These are phyloP conservation scores for Ormyrus nitidulus DNA, from an alignment of 2,888 invertebrate genomes.

Conservation along the genomic window DNA sequence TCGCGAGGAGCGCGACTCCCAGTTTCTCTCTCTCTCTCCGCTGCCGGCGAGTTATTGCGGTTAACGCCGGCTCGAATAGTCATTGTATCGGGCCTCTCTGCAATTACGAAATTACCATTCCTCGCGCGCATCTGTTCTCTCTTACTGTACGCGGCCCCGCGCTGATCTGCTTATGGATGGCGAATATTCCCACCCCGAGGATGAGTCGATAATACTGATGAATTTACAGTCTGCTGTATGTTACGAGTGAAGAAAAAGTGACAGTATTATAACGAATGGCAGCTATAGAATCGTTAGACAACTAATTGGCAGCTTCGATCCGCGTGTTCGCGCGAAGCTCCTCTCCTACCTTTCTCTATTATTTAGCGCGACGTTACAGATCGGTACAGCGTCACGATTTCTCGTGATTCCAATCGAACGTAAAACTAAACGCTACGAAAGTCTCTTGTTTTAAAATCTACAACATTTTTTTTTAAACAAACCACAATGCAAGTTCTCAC, in stretches of 20 bases:
- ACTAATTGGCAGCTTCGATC: slow-evolving; percentile 7
- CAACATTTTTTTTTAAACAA: neutral
- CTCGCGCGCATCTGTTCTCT: neutral
- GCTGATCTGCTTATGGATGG: neutral
- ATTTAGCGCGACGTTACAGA: neutral
- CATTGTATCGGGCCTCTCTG: neutral
- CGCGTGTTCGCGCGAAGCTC: neutral
- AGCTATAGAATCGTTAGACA: slow-evolving; percentile 27
- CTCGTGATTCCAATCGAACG: neutral
- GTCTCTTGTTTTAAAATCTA: neutral
- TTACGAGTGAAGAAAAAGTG: neutral
- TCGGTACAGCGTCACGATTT: neutral
- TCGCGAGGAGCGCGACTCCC: neutral
- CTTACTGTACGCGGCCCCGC: neutral
- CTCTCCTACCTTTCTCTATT: neutral
- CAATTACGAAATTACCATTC: slow-evolving; percentile 20
- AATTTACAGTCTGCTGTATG: slow-evolving; percentile 60
- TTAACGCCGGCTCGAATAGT: slow-evolving; percentile 4
- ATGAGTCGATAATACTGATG: slow-evolving; percentile 64
- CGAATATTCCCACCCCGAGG: slow-evolving; percentile 8
- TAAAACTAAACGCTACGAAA: neutral
- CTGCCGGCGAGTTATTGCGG: slow-evolving; percentile 16
- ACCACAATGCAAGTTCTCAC: neutral
- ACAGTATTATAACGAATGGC: slow-evolving; percentile 37
- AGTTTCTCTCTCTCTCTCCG: neutral